Evolutionary conservation across 2,888 invertebrate genomes (phyloP), one percentile per base, ranked within the genome.

Genomic region (Lasioglossum marginatum): DNA sequence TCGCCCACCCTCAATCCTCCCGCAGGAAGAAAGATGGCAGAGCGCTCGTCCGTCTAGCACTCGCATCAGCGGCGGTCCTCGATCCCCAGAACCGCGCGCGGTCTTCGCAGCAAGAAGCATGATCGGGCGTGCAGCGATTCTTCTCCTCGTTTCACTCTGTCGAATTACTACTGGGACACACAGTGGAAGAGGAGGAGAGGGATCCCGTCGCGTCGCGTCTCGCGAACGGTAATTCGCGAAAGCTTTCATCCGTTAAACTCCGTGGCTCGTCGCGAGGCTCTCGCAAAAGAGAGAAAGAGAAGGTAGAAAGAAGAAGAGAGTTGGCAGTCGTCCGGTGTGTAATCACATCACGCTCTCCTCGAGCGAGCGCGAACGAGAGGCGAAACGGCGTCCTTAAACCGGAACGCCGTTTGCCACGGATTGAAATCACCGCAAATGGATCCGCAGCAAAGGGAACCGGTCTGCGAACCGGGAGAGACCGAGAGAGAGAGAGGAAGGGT

Each of bases 101-200:
- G 66, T 37, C 19, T 37, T 68, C 68, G 34, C 68, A 12, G 34
- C 68, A 4, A 37, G 68, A 68, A 66, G 66, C 66, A 19, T 23
- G 31, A 66, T 31, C 66, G 66, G 34, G 63, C 31, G 4, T 40
- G 40, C 40, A 3, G 16, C 31, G 14, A 66, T 31, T 16, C 34
- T 34, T 34, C 34, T 16, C 19, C 66, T 3, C 6, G 66, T 31
- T 90, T 86, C 89, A 92, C 90, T 92, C 89, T 90, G 88, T 87
- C 87, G 90, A 92, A 92, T 92, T 91, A 92, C 90, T 90, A 87
- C 89, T 85, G 90, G 91, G 91, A 92, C 88, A 85, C 82, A 4
- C 57, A 1, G 57, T 23, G 57, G n/a, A 57, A n/a, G n/a, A n/a
- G n/a, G 57, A 19, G 40, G 52, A 6, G 68, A 31, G 73, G 6